Base-by-base conservation (phyloP, 1,140 invertebrate genomes). In the Drosophila baimaii region DNA sequence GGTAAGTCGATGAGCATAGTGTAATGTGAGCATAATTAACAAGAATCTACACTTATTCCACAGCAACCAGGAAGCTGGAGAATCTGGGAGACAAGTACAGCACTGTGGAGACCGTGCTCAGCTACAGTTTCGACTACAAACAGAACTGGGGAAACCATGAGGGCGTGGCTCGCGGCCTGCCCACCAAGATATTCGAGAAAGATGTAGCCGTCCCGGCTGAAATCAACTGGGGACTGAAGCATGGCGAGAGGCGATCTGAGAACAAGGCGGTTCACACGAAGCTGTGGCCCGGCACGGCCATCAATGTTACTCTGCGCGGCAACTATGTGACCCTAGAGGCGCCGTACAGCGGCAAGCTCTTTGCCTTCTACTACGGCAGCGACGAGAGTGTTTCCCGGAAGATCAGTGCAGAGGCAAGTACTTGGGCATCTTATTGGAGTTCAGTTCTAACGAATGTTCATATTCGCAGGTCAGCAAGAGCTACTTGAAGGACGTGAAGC, bases 121-220 rank as follows among this genome's bases (percentile, higher is more conserved):
- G 92, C 66, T 97, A 96, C 85, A 93, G 94, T 13, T 95, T 94
- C 68, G 94, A 94, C 43, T 95, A 96, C 63, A 94, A 93, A 0
- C 92, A 95, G 51, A 95, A 95, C 81, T 97, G 96, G 96, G 96
- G 96, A 25, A 95, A 96, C 62, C 95, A 95, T 2, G 95, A 96
- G 66, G 96, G 95, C 0, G 95, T 96, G 59, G 93, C 96, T 6
- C 95, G 95, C 57, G 96, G 95, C 1, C 91, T 97, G 51, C 95
- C 95, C 58, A 96, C 96, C 10, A 94, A 93, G 15, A 94, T 97
- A 51, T 93, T 92, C 37, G 92, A 95, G 62, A 93, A 92, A 19
- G 94, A 96, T 73, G 94, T 93, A 5, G 93, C 93, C 0, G 80
- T 81, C 29, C 91, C 94, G 5, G 93, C 94, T 0, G 93, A 95